Conservation (phyloP, 2,113 vertebrate species). For the Sinocyclocheilus grahami region DNA sequence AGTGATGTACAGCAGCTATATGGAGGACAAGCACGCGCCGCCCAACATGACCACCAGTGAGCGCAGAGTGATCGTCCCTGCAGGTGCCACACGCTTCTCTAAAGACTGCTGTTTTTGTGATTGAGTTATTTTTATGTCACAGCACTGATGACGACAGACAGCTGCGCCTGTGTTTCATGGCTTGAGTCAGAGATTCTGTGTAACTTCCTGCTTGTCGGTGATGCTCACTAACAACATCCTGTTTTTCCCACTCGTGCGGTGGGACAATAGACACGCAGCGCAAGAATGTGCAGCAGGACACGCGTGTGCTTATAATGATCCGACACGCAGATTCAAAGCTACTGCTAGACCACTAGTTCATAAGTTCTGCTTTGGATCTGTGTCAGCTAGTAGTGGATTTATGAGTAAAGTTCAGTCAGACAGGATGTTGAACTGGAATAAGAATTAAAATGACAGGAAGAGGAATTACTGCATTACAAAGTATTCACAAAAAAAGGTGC, state of each 20-base stretch:
- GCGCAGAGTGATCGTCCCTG: constrained; percentile 86
- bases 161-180: no score
- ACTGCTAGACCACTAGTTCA: no score
- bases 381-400: no score
- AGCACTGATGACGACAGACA: background rate
- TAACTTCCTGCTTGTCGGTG: background rate
- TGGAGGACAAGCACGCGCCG: constrained; percentile 86
- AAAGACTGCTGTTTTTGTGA: background rate
- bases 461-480: no score
- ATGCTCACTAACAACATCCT: background rate
- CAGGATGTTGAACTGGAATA: no score
- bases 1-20: constrained; percentile 83
- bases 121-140: no score
- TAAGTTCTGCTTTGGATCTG: no score
- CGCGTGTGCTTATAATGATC: background rate
- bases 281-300: no score
- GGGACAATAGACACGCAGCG: no score
- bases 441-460: no score
- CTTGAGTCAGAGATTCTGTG: background rate
- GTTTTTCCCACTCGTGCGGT: background rate
- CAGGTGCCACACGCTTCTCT: constrained; percentile 69
- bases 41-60: constrained; percentile 88
- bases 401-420: no score
- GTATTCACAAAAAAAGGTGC: no score
- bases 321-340: background rate